These are phyloP conservation scores for Drosophila dives DNA, from an alignment of 2,888 invertebrate species.

Conservation along the genomic window DNA sequence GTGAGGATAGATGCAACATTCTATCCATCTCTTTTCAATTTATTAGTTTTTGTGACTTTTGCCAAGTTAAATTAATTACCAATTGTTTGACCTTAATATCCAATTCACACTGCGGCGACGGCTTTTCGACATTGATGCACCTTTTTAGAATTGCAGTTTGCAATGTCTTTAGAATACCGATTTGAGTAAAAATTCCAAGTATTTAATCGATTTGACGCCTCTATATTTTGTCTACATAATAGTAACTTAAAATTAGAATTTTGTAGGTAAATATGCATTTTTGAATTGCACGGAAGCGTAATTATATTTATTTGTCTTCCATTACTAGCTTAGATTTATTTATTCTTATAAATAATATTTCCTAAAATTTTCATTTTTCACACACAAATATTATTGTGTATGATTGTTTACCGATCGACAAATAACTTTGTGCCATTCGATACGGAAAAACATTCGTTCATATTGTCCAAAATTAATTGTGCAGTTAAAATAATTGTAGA, in stretches of 20 bases:
- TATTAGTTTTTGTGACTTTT: background rate
- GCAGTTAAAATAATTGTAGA: background rate
- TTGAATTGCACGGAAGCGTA: too few species aligned
- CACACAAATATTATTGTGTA: background rate
- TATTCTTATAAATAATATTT: background rate
- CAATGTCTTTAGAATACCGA: background rate
- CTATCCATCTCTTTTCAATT: background rate
- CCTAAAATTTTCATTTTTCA: background rate
- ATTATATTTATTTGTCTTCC: background rate
- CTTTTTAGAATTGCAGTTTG: background rate
- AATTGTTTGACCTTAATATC: background rate
- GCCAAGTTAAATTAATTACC: background rate
- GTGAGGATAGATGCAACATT: background rate
- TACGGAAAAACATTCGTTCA: background rate
- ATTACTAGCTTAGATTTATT: background rate
- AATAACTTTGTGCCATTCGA: background rate
- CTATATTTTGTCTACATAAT: background rate
- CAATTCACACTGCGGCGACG: background rate
- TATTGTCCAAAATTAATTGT: background rate
- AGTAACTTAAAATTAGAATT: background rate
- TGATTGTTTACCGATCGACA: background rate
- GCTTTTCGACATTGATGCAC: background rate
- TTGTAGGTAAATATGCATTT: background rate
- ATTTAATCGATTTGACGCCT: background rate
- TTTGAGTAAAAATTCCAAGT: too few species aligned